Evolutionary conservation across 2,113 vertebrate species (phyloP).

Genomic region (Equus quagga): DNA sequence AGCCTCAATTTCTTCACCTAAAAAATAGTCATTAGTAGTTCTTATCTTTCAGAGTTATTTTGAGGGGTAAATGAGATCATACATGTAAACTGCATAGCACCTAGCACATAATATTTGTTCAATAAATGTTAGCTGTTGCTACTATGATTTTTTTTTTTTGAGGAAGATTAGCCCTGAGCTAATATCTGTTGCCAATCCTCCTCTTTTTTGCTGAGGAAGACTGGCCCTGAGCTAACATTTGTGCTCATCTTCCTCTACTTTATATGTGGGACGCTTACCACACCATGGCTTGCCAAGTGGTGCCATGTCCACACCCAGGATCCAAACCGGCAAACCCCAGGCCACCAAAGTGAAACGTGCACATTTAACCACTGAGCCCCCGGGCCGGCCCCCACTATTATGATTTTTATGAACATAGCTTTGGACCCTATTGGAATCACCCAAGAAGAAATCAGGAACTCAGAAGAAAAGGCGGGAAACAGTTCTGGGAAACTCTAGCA

Average conservation of each 20-base stretch:
- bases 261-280: no score
- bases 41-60: not conserved
- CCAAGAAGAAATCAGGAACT: constrained; percentile 1
- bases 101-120: not conserved
- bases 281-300: no score
- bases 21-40: not conserved
- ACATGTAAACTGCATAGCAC: not conserved
- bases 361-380: no score
- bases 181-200: no score
- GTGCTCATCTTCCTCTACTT: no score
- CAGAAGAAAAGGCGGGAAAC: not conserved
- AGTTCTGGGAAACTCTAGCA: not conserved
- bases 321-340: no score
- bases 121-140: not conserved
- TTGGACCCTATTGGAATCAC: not conserved
- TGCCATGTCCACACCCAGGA: no score
- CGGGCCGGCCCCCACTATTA: not conserved
- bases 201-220: no score
- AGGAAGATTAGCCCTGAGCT: no score
- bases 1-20: not conserved
- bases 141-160: not conserved
- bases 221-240: no score
- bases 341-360: no score
- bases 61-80: constrained; percentile 24
- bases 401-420: not conserved